phyloP scores from a whole-genome alignment of 2,113 vertebrate species.

The Microtus richardsoni region DNA sequence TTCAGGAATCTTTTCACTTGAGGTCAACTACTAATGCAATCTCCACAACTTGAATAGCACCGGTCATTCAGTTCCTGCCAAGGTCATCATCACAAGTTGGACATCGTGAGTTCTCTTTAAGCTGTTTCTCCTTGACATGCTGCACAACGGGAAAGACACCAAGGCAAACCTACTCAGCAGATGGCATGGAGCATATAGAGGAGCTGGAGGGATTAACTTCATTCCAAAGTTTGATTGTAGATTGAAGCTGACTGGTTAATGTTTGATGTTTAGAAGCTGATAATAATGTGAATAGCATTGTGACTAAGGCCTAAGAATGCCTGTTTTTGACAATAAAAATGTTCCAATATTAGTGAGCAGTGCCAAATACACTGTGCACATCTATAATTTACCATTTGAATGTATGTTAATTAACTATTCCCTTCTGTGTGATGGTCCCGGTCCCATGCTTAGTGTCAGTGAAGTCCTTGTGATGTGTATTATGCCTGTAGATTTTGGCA shows the following conservation, averaged over 20 bases:
- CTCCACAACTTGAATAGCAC: background rate
- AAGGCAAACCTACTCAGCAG: background rate
- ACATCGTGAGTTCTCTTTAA: background rate
- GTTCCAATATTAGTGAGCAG: constrained; percentile 73
- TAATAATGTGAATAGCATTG: constrained; percentile 66
- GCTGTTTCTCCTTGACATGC: constrained; percentile 44
- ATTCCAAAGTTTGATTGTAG: constrained; percentile 38
- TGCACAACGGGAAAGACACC: background rate
- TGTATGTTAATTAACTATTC: constrained; percentile 73
- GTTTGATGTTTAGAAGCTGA: constrained; percentile 56
- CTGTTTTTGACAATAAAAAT: constrained; percentile 64
- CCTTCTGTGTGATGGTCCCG: constrained; percentile 76
- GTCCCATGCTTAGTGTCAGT: constrained; percentile 67
- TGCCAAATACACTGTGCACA: constrained; percentile 88
- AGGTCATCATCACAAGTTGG: background rate
- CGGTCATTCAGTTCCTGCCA: background rate
- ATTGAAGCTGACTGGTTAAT: constrained; percentile 50
- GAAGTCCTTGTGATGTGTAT: constrained; percentile 79
- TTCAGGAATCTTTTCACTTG: background rate
- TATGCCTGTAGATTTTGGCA: constrained; percentile 81
- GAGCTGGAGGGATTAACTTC: constrained; percentile 33
- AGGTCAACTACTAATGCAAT: background rate
- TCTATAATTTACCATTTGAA: constrained; percentile 82
- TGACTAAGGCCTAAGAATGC: constrained; percentile 51
- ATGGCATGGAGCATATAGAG: constrained; percentile 33